A percentile compares a stretch with the other conserved stretches of the same genome.
Conservation (phyloP, 1,140 invertebrate genomes). For the Phocides pigmalion region DNA sequence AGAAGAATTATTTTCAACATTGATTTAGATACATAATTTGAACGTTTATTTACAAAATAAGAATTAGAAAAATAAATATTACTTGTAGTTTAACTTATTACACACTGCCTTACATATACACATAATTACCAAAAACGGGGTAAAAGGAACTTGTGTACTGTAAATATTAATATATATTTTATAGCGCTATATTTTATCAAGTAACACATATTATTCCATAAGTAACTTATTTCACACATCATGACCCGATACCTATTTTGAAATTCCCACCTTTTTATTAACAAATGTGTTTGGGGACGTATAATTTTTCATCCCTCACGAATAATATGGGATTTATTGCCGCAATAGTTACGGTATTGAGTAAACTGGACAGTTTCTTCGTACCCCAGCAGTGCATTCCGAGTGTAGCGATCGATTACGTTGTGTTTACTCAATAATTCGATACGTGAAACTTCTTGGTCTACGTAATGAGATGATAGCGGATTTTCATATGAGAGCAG, state of each 20-base stretch:
- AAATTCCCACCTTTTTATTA: constrained; percentile 6
- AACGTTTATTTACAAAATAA: too few species aligned
- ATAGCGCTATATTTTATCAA: not conserved
- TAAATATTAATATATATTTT: too few species aligned
- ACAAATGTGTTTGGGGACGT: constrained; percentile 6
- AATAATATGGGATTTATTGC: constrained; percentile 37
- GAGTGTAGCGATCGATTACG: constrained; percentile 74
- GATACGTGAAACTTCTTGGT: constrained; percentile 57
- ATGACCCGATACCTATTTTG: constrained; percentile 2
- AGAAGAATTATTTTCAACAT: too few species aligned
- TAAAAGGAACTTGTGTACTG: too few species aligned
- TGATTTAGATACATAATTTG: too few species aligned
- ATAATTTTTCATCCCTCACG: constrained; percentile 23
- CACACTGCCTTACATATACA: too few species aligned
- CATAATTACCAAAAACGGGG: too few species aligned
- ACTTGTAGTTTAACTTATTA: too few species aligned
- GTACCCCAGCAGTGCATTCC: constrained; percentile 62
- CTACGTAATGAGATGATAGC: constrained; percentile 45
- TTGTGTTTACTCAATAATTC: constrained; percentile 82
- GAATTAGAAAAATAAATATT: too few species aligned
- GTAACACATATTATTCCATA: not conserved
- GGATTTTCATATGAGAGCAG: not conserved
- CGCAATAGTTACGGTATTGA: constrained; percentile 28
- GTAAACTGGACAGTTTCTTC: constrained; percentile 50
- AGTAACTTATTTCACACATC: constrained; percentile 19